These are phyloP conservation scores for Nothocercus nigrocapillus DNA, from an alignment of 2,113 vertebrate genomes.

Conservation along the genomic window DNA sequence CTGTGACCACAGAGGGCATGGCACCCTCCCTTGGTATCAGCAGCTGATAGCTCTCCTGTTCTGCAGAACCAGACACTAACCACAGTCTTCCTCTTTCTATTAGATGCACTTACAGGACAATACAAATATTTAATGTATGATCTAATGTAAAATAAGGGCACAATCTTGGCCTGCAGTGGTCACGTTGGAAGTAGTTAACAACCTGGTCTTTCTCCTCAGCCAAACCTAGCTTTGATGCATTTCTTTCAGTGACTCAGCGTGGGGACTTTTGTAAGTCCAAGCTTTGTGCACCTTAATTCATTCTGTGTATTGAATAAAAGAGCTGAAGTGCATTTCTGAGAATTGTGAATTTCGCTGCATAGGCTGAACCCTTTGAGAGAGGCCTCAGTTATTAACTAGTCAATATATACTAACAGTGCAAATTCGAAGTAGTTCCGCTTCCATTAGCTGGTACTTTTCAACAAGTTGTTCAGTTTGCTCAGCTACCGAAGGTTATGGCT, in stretches of 20 bases:
- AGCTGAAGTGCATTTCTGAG: background rate
- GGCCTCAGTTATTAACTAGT: background rate
- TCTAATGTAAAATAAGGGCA: background rate
- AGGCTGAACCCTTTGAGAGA: background rate
- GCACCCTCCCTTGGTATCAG: background rate
- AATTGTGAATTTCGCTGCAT: background rate
- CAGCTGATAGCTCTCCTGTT: background rate
- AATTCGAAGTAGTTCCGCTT: background rate
- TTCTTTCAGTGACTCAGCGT: slow-evolving; percentile 8
- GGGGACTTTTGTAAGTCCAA: slow-evolving; percentile 24
- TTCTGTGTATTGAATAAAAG: background rate
- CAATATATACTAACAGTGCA: background rate
- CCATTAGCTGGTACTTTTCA: background rate
- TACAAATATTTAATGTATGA: background rate
- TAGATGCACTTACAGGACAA: background rate
- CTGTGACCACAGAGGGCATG: background rate
- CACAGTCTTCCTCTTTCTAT: background rate
- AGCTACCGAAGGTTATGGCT: background rate
- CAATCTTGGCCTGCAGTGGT: slow-evolving; percentile 3
- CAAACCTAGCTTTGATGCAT: background rate
- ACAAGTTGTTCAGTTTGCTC: background rate
- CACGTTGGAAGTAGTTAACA: slow-evolving; percentile 7
- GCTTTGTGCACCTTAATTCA: background rate
- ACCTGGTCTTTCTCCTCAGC: background rate
- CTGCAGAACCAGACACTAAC: background rate